Base-by-base conservation (phyloP, 30 jellyfish, hydroid and myxozoan species). In the Catostylus mosaicus region DNA sequence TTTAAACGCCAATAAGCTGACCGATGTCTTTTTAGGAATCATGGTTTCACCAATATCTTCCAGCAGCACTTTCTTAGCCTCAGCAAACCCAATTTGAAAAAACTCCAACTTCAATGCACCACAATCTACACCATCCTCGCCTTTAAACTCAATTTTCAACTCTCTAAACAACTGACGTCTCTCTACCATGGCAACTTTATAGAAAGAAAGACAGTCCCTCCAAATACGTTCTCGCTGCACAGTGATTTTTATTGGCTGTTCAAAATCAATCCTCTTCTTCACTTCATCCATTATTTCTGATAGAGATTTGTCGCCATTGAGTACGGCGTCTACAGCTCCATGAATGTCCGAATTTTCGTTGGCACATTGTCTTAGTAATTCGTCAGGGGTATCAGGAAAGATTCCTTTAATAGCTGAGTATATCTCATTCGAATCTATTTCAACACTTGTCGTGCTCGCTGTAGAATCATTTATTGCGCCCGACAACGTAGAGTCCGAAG, bases 91-190 rank as follows among this genome's bases (percentile, higher is more conserved):
- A 26, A 71, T 43, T 43, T 71, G 83, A 43, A 71, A 71, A 33
- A 71, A 71, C 30, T 71, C 83, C 23, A 71, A 45, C 37, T n/a
- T 20, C 2, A 71, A 26, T 1, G 83, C 83, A 37, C 71, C 67
- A 27, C 83, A 71, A 22, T 71, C 83, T 19, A 71, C 68, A 5
- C 83, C 83, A 43, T 71, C 68, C 30, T 71, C 83, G 37, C 83
- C 83, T 14, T 11, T 27, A 71, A 71, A 71, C 68, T 71, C 83
- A 23, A 71, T 68, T 48, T 71, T 71, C 1, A 71, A 26, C 68
- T 71, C 83, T 43, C 24, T 71, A 68, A 71, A 71, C 11, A 71
- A 40, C 37, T 68, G n/a, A 26, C 11, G 11, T 71, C 30, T 71
- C 16, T 71, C 83, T 20, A 71, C 83, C 30, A 43, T 18, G 68